Evolutionary conservation across 92 coral and sea anemone genomes (phyloP), one percentile per base, ranked within the genome.

Genomic region (Scolanthus callimorphus): DNA sequence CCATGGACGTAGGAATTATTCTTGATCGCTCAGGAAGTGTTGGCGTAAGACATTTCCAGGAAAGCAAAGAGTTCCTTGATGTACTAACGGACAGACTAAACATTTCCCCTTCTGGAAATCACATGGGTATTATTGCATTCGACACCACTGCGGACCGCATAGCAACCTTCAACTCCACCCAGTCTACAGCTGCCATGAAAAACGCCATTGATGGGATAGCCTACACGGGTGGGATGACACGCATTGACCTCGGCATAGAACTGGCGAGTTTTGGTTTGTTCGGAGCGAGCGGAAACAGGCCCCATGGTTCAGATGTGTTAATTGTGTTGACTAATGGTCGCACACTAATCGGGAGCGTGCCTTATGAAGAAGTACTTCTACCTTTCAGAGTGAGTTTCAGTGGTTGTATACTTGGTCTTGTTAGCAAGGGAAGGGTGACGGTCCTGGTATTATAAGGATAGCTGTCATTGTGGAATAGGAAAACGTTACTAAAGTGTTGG

Each of bases 301-400:
- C 49, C 2, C 68, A 74, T 66, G 74, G 47, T 11, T 61, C 82
- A 0, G 74, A 69, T 29, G 87, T 85, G 24, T 66, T 85, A 26
- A 63, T 85, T 38, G 91, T 85, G 21, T 61, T 85, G 67, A 85
- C 91, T 1, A 77, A 85, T 52, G 91, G 91, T n/a, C n/a, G n/a
- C n/a, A n/a, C n/a, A n/a, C n/a, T n/a, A n/a, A n/a, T n/a, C n/a
- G n/a, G n/a, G n/a, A n/a, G n/a, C n/a, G n/a, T n/a, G n/a, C n/a
- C n/a, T n/a, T n/a, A n/a, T n/a, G n/a, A n/a, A n/a, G n/a, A n/a
- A n/a, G n/a, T n/a, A n/a, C n/a, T n/a, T n/a, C n/a, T n/a, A n/a
- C n/a, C n/a, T n/a, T n/a, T n/a, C n/a, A n/a, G n/a, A n/a, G n/a
- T n/a, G n/a, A n/a, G n/a, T n/a, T n/a, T n/a, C n/a, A n/a, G n/a